A percentile compares a stretch with the other conserved stretches of the same genome.
Evolutionary conservation across 2,888 invertebrate species (phyloP).

Genomic region (Scaptomyza flava): DNA sequence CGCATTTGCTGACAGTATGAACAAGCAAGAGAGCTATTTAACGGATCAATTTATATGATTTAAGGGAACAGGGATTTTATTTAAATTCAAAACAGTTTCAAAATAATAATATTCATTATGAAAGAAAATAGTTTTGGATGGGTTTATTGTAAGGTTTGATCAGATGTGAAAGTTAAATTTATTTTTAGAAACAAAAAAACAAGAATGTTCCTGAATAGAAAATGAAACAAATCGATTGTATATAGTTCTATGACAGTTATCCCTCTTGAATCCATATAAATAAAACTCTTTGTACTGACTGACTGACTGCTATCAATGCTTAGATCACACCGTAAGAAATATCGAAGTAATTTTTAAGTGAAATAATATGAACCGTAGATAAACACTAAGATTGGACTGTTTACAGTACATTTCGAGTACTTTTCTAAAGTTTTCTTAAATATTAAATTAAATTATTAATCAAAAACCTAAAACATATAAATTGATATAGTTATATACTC

Average conservation of each 20-base stretch:
- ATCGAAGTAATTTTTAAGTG: no score
- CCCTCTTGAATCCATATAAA: no score
- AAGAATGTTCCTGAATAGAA: no score
- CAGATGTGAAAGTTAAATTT: neutral
- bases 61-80: neutral
- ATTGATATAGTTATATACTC: neutral
- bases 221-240: no score
- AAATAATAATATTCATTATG: neutral
- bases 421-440: neutral
- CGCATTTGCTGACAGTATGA: constrained; percentile 6
- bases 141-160: no score
- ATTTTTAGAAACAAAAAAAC: no score
- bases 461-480: neutral
- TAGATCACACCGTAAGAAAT: neutral
- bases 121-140: neutral
- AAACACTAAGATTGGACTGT: neutral
- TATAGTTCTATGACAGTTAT: no score
- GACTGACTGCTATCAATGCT: neutral
- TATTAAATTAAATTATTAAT: neutral
- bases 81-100: neutral
- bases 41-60: constrained; percentile 8
- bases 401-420: neutral
- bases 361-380: neutral
- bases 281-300: neutral
- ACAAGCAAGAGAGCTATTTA: neutral